These are phyloP conservation scores for Jaculus jaculus DNA, from an alignment of 2,113 vertebrate species.

Conservation along the genomic window DNA sequence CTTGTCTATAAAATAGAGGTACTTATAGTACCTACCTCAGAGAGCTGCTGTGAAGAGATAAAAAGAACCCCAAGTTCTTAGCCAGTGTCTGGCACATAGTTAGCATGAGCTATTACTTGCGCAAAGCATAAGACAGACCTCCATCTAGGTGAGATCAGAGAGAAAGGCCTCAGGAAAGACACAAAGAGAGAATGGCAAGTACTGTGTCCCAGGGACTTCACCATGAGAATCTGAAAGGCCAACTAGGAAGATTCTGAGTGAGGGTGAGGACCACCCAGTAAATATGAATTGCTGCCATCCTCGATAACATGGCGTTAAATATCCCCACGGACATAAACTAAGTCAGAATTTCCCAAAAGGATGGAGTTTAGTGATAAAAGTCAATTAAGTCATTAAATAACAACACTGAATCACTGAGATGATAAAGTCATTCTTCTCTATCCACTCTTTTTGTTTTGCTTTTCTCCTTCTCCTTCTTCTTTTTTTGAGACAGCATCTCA, in stretches of 20 bases:
- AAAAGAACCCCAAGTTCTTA: not conserved
- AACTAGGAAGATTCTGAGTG: not conserved
- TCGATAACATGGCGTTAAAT: too few species aligned
- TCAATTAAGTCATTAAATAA: not conserved
- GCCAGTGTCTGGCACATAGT: not conserved
- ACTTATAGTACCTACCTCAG: not conserved
- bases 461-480: not conserved
- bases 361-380: not conserved
- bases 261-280: not conserved
- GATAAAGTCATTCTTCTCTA: not conserved
- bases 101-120: not conserved
- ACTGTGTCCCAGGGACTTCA: not conserved
- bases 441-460: too few species aligned
- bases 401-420: not conserved
- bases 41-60: not conserved
- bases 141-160: not conserved
- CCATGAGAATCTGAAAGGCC: not conserved
- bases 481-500: too few species aligned
- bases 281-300: not conserved
- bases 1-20: not conserved
- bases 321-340: too few species aligned
- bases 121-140: not conserved
- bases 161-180: not conserved
- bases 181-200: not conserved
- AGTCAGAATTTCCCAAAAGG: not conserved